Evolutionary conservation across 2,113 vertebrate species (phyloP).

Genomic region (Bos javanicus): DNA sequence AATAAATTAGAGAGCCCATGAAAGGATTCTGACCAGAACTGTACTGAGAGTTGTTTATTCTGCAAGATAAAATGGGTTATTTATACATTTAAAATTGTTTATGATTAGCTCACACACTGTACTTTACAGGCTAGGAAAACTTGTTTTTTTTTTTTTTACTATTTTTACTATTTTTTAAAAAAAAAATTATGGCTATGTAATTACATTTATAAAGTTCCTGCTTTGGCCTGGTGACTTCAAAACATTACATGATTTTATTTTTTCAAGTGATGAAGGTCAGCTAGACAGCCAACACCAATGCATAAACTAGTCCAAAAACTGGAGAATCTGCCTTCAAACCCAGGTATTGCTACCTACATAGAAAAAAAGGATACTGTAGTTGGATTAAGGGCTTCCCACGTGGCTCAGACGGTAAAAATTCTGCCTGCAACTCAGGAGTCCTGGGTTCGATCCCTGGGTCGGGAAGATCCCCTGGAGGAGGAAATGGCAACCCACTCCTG

Average conservation of each 20-base stretch:
- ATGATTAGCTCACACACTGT: not conserved
- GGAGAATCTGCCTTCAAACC: not conserved
- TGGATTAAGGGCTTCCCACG: not conserved
- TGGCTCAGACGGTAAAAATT: not conserved
- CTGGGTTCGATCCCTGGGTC: rapidly evolving
- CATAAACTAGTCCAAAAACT: not conserved
- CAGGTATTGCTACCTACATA: not conserved
- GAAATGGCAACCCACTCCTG: not conserved
- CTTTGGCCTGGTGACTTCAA: not conserved
- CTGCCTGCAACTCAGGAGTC: not conserved
- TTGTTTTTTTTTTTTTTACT: not conserved
- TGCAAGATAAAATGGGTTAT: not conserved
- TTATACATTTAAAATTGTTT: not conserved
- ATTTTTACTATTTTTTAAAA: not conserved
- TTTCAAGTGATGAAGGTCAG: not conserved
- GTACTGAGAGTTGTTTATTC: not conserved
- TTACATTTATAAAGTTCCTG: not conserved
- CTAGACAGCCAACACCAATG: not conserved
- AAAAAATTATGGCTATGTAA: not conserved
- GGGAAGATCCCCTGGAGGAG: not conserved
- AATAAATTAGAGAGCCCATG: not conserved
- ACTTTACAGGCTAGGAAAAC: not conserved
- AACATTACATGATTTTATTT: not conserved
- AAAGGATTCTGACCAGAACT: not conserved
- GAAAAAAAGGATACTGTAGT: not conserved